phyloP scores from a whole-genome alignment of 2,113 vertebrate species.

The Grallaria varia region DNA sequence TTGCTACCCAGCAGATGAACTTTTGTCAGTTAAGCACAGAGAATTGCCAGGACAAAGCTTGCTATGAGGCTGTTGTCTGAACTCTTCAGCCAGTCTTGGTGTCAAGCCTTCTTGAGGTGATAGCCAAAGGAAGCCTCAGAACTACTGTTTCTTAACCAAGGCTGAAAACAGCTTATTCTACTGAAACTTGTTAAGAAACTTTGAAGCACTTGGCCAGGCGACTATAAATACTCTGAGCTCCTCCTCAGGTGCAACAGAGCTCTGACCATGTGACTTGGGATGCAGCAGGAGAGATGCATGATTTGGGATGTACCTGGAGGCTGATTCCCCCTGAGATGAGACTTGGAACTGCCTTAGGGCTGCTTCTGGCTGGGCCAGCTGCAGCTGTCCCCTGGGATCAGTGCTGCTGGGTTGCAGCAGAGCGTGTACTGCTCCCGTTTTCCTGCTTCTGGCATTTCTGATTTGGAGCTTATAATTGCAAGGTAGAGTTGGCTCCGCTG shows the following conservation, averaged over 20 bases:
- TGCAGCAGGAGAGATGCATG: not conserved
- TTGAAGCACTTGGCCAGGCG: not conserved
- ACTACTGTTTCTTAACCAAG: not conserved
- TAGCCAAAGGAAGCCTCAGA: not conserved
- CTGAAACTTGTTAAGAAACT: not conserved
- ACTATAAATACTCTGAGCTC: not conserved
- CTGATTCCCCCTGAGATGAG: not conserved
- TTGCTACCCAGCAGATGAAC: not conserved
- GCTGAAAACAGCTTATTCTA: not conserved
- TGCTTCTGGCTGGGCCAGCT: not conserved
- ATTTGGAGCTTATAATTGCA: not conserved
- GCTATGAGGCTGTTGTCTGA: not conserved
- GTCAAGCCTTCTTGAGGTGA: not conserved
- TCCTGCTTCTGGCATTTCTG: not conserved
- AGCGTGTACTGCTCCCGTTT: not conserved
- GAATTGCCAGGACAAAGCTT: not conserved
- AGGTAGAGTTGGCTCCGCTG: not conserved
- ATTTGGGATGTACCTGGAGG: not conserved
- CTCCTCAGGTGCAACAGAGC: not conserved
- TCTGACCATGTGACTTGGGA: fast-evolving
- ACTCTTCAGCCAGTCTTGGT: not conserved
- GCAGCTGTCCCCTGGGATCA: not conserved
- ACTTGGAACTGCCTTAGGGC: not conserved
- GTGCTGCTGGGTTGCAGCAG: not conserved
- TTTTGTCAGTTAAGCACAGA: not conserved